Evolutionary conservation across 2,113 vertebrate genomes (phyloP).

Genomic region (Percina caprodes): DNA sequence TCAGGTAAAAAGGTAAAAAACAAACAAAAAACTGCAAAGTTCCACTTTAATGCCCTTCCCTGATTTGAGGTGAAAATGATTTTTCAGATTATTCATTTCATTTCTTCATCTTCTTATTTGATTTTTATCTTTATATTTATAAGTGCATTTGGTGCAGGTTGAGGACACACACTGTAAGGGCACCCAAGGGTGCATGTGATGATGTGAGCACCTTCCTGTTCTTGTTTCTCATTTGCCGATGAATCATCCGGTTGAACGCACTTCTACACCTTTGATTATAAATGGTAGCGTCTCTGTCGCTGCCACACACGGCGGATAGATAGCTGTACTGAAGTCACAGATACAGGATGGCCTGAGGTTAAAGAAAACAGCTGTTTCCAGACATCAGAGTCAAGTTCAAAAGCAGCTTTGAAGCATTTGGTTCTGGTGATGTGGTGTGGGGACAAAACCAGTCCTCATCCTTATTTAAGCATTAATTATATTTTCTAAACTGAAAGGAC

Average conservation of each 20-base stretch:
- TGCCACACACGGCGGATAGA: not conserved
- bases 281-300: not conserved
- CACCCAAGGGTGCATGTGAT: not conserved
- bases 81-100: no score
- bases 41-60: no score
- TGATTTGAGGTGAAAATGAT: no score
- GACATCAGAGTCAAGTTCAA: conserved; percentile 31
- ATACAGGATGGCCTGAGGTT: not conserved
- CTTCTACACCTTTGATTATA: not conserved
- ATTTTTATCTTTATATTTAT: not conserved
- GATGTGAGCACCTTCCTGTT: not conserved
- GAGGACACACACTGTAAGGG: not conserved
- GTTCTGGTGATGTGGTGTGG: conserved; percentile 21
- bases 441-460: not conserved
- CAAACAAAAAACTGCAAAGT: no score
- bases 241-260: not conserved
- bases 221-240: not conserved
- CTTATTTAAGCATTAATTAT: not conserved
- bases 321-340: not conserved
- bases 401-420: conserved; percentile 37
- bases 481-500: not conserved
- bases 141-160: not conserved
- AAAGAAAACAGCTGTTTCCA: not conserved
- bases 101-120: no score
- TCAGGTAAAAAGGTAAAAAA: no score